These are phyloP conservation scores for Phrynosoma platyrhinos DNA, from an alignment of 2,113 vertebrate species.

Conservation along the genomic window DNA sequence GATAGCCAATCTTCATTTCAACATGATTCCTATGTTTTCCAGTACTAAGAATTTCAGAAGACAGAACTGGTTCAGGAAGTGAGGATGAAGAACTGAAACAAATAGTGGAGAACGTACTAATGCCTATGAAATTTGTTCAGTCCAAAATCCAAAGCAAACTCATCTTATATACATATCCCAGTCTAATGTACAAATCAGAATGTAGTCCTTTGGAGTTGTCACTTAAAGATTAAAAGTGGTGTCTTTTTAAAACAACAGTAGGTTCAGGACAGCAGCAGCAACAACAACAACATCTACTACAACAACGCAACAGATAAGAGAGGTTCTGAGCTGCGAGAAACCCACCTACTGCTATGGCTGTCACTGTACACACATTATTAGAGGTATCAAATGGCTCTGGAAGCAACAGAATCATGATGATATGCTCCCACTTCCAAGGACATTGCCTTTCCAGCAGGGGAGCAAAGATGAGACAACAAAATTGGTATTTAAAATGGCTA, in stretches of 20 bases:
- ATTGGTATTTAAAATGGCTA: no score
- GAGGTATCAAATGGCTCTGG: not conserved
- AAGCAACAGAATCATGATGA: not conserved
- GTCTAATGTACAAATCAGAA: not conserved
- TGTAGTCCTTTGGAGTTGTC: not conserved
- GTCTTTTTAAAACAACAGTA: not conserved
- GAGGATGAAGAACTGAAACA: no score
- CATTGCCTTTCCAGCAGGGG: no score
- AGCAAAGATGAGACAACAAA: no score
- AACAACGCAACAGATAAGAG: no score
- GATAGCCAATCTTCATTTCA: slow-evolving; percentile 47
- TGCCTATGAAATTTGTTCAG: not conserved
- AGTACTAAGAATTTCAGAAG: slow-evolving; percentile 49
- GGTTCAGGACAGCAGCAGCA: no score
- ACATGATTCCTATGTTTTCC: slow-evolving; percentile 54
- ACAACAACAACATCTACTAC: no score
- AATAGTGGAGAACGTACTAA: not conserved
- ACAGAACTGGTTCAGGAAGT: not conserved
- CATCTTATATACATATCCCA: not conserved
- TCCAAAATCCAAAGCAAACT: not conserved
- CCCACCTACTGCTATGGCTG: not conserved
- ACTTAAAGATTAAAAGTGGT: not conserved
- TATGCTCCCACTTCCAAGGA: not conserved
- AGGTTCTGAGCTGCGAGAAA: not conserved
- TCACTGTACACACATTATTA: not conserved